Evolutionary conservation across 2,797 vertebrate species (phyloP), one percentile per base, ranked within the genome.

Genomic region (Anabacerthia variegaticeps): DNA sequence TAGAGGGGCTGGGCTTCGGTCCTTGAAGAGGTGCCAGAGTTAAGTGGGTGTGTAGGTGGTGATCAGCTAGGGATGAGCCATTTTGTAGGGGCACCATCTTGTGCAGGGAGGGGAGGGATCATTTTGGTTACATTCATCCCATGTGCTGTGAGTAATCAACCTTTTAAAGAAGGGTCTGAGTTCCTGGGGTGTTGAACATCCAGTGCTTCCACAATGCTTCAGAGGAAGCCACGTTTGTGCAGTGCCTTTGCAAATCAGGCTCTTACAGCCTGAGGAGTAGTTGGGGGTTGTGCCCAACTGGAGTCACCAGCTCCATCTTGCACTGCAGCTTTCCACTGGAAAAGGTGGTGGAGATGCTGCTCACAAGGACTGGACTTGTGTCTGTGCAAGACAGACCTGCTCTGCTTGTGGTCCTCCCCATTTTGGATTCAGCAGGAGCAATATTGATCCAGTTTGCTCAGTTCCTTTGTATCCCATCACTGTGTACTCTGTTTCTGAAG

Each of bases 161-260:
- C n/a, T 66, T 55, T 52, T 19, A 55, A 85, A 41, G 43, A 71
- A 79, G 16, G 41, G 22, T 17, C 41, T 51, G 41, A 41, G 19
- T 32, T 73, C 59, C 68, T 54, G 83, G 55, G 58, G 39, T 34
- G 43, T 62, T 81, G 73, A 46, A 22, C 3, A 32, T 23, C 24
- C 51, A 44, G 27, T 32, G 62, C 27, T 91, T 49, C 14, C 55
- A 43, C 1, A 2, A 2, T 0, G 1, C 51, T 82, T 46, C 48
- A 43, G 41, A 7, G 0, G 1, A 62, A 54, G 75, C 63, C 59
- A 27, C 1, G 0, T 52, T 48, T 27, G 61, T 32, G 27, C 41
- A 65, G 46, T 54, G 59, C 69, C 79, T 88, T 85, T 84, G 62
- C 28, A 41, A 49, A 23, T 24, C 22, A 18, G 62, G 24, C 68